Conservation (phyloP, 2,113 vertebrate species). For the Empidonax alnorum region DNA sequence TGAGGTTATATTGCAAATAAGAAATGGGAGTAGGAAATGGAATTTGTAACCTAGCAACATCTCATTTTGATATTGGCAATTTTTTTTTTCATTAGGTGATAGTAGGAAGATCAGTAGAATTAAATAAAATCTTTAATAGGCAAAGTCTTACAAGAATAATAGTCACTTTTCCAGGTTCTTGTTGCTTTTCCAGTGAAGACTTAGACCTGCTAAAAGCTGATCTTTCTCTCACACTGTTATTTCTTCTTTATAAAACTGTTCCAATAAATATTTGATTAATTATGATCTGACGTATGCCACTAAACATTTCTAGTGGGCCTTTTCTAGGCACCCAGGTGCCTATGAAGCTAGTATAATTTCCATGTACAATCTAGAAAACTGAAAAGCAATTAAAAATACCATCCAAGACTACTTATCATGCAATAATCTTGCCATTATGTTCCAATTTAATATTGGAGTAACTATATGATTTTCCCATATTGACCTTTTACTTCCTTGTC, state of each 20-base stretch:
- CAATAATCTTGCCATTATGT: background rate
- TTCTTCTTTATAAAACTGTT: background rate
- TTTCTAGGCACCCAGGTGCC: background rate
- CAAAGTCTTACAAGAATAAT: background rate
- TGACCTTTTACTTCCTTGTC: background rate
- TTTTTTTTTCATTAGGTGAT: background rate
- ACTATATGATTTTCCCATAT: background rate
- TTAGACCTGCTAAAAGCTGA: background rate
- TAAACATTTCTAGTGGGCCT: background rate
- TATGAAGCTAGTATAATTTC: background rate
- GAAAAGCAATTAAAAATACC: background rate
- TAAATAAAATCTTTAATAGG: background rate
- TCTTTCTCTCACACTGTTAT: background rate
- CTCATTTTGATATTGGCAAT: background rate
- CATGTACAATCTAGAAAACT: background rate
- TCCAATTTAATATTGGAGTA: background rate
- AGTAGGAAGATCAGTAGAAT: background rate
- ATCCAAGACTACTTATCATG: background rate
- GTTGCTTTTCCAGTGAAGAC: background rate
- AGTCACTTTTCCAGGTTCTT: background rate
- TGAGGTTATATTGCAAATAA: background rate
- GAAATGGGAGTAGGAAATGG: background rate
- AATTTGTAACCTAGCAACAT: background rate
- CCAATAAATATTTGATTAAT: background rate
- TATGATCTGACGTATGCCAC: background rate